Conservation (phyloP, 2,113 vertebrate genomes). For the Amblyopsis rosae region DNA sequence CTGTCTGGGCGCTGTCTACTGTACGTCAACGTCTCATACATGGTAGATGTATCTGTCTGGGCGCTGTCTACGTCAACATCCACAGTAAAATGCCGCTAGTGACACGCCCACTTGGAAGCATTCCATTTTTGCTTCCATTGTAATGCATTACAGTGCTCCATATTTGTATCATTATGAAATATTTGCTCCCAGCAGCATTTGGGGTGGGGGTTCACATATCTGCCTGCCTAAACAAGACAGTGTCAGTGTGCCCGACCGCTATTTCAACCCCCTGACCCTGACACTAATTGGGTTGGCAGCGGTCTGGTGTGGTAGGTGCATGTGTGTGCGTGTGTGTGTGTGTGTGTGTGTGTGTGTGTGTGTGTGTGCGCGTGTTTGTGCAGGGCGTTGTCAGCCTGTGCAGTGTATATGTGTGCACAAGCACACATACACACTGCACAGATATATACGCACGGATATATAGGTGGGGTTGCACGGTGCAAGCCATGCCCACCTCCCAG, state of each 20-base stretch:
- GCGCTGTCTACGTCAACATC: too few species aligned
- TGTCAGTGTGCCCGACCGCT: neutral
- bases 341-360: slow-evolving; percentile 1
- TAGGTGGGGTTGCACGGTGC: neutral
- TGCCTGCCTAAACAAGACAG: neutral
- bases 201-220: neutral
- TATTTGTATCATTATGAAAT: too few species aligned
- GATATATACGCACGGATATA: neutral
- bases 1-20: too few species aligned
- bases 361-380: neutral
- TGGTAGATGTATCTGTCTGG: too few species aligned
- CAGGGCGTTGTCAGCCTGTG: neutral
- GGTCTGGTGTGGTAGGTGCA: neutral
- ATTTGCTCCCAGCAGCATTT: neutral
- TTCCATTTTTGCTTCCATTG: too few species aligned
- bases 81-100: too few species aligned
- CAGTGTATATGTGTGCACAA: neutral
- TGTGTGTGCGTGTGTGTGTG: neutral
- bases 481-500: neutral
- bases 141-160: too few species aligned
- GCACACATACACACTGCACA: too few species aligned
- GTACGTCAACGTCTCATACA: too few species aligned
- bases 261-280: slow-evolving; percentile 1
- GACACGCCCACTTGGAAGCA: too few species aligned
- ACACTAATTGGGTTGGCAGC: slow-evolving; percentile 13